These are phyloP conservation scores for Tachuris rubrigastra DNA, from an alignment of 2,113 vertebrate genomes.

Conservation along the genomic window DNA sequence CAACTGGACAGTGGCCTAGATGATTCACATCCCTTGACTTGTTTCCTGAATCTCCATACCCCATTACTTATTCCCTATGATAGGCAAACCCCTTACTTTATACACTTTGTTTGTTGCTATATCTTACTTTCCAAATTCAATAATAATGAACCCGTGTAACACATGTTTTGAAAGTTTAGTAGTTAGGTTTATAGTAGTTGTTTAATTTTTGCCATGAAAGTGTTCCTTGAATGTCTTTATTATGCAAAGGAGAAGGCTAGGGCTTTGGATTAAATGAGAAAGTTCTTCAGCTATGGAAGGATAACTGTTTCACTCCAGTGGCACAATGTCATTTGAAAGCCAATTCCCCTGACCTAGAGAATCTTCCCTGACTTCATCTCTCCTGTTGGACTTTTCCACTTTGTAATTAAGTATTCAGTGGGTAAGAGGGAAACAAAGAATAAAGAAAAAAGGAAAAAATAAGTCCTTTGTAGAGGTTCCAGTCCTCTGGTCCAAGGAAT, in stretches of 20 bases:
- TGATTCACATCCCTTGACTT: neutral
- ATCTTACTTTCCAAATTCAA: neutral
- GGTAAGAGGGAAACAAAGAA: conserved; percentile 26
- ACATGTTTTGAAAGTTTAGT: neutral
- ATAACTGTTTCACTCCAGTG: conserved; percentile 8
- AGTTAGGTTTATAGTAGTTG: neutral
- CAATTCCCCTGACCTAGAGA: conserved; percentile 9
- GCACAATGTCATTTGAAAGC: neutral
- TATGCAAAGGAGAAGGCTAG: neutral
- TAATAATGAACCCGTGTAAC: neutral
- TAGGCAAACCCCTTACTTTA: neutral
- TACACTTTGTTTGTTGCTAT: neutral
- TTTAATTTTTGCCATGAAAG: neutral
- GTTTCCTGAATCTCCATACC: neutral
- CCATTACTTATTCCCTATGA: neutral
- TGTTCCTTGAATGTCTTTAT: neutral
- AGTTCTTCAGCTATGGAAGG: neutral
- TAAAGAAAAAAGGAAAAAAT: conserved; percentile 23
- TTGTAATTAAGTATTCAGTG: neutral
- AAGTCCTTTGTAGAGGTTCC: conserved; percentile 34
- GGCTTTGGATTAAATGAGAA: neutral
- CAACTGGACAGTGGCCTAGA: neutral
- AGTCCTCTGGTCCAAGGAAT: conserved; percentile 29
- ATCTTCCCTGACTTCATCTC: conserved; percentile 55
- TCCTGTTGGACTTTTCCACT: conserved; percentile 27